These are phyloP conservation scores for Aramus guarauna DNA, from an alignment of 2,113 vertebrate species.

Conservation along the genomic window DNA sequence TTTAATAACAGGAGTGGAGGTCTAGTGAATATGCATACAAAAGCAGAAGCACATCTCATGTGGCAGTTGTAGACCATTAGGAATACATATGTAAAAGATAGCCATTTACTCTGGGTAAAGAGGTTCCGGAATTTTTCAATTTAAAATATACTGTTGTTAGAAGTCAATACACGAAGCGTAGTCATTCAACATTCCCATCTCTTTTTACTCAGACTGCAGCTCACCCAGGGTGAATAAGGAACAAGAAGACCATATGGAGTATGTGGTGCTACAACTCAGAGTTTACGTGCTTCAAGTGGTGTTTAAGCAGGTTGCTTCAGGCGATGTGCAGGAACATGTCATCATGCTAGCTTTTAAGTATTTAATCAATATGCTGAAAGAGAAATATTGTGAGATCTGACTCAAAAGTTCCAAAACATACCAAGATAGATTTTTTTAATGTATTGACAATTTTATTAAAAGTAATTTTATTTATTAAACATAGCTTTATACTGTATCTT, in stretches of 20 bases:
- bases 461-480: background rate
- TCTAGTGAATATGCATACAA: background rate
- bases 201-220: background rate
- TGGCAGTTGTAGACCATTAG: background rate
- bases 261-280: background rate
- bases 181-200: background rate
- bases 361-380: constrained; percentile 56
- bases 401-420: constrained; percentile 15
- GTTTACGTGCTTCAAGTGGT: constrained; percentile 30
- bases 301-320: constrained; percentile 53
- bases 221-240: constrained; percentile 30
- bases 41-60: background rate
- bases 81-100: background rate
- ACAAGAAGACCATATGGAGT: constrained; percentile 42
- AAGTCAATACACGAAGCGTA: background rate
- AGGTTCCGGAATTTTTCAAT: background rate
- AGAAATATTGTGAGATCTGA: constrained; percentile 28
- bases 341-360: constrained; percentile 39
- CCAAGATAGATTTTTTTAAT: background rate
- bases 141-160: background rate
- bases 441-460: background rate
- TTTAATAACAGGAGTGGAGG: background rate
- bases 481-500: background rate
- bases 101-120: background rate
- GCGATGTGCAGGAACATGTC: constrained; percentile 21